A percentile compares a stretch with the other conserved stretches of the same genome.
Evolutionary conservation across 2,797 vertebrate species (phyloP).

Genomic region (Pteropus rufus): DNA sequence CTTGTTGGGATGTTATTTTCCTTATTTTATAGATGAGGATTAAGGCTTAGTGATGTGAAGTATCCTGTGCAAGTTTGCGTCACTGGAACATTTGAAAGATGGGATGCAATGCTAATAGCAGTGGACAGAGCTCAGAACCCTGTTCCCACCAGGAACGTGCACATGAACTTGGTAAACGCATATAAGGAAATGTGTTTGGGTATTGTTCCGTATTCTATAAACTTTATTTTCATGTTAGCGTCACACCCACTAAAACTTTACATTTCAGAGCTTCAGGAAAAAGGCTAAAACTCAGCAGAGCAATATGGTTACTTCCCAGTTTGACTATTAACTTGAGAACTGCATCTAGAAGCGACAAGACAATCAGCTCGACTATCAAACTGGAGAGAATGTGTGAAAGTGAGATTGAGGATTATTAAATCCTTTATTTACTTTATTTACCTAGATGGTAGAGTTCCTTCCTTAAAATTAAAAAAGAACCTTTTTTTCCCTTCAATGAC

Average conservation of each 20-base stretch:
- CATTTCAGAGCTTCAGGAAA: background rate
- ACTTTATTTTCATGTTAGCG: too few relatives aligned
- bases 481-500: background rate
- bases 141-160: background rate
- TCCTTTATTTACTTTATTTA: background rate
- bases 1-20: background rate
- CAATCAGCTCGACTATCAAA: background rate
- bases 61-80: rapidly evolving
- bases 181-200: background rate
- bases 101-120: background rate
- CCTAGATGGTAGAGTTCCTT: background rate
- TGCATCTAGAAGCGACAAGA: background rate
- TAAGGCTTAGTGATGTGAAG: background rate
- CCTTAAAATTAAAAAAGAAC: background rate
- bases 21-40: background rate
- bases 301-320: background rate
- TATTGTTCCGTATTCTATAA: background rate
- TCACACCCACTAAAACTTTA: background rate
- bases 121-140: rapidly evolving
- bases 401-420: background rate
- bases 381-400: background rate
- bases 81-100: background rate
- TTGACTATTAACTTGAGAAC: background rate
- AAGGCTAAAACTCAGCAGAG: background rate
- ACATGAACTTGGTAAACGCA: background rate